Conservation (phyloP, 2,888 invertebrate genomes). For the Drosophila quinaria region DNA sequence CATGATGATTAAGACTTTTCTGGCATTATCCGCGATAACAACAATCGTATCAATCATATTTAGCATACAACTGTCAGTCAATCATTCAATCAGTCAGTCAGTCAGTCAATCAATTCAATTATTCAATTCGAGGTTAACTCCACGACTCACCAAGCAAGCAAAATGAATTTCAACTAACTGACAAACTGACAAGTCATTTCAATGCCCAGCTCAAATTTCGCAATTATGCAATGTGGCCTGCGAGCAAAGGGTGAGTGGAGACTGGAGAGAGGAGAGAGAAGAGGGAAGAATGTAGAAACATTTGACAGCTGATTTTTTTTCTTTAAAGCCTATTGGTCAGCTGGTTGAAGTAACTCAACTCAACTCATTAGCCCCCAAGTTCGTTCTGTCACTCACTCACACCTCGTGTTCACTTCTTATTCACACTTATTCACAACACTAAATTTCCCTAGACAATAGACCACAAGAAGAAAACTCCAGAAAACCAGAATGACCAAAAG, state of each 20-base stretch:
- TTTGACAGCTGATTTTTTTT: slow-evolving; percentile 31
- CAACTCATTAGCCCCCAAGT: slow-evolving; percentile 30
- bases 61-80: slow-evolving; percentile 73
- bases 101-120: slow-evolving; percentile 23
- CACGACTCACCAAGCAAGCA: neutral
- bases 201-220: slow-evolving; percentile 52
- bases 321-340: slow-evolving; percentile 27
- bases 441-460: slow-evolving; percentile 79
- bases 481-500: slow-evolving; percentile 54
- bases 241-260: too few species aligned
- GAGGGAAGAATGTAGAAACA: neutral
- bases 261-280: neutral
- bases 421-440: slow-evolving; percentile 50
- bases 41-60: slow-evolving; percentile 77
- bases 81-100: slow-evolving; percentile 47
- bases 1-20: slow-evolving; percentile 47
- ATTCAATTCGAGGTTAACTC: slow-evolving; percentile 30
- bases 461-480: slow-evolving; percentile 38
- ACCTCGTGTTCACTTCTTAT: slow-evolving; percentile 42
- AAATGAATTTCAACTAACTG: slow-evolving; percentile 27
- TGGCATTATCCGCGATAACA: slow-evolving; percentile 47
- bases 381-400: slow-evolving; percentile 21
- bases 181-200: slow-evolving; percentile 48
- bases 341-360: slow-evolving; percentile 8
- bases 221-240: slow-evolving; percentile 46